Evolutionary conservation across 2,797 vertebrate species (phyloP), one percentile per base, ranked within the genome.

Genomic region (Telmatherina bonti): DNA sequence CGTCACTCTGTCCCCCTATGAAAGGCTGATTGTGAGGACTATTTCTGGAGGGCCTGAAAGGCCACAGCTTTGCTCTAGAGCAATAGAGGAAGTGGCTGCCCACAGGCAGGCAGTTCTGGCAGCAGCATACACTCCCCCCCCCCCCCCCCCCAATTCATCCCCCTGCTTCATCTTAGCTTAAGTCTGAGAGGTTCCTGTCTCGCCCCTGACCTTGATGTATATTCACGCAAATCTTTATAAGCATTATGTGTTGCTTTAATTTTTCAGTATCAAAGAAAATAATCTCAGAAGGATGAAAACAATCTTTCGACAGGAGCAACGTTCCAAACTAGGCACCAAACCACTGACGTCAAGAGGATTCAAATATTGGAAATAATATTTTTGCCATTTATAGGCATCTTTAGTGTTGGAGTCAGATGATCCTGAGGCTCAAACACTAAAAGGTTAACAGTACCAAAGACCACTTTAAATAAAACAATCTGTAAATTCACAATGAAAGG

Each of bases 11-110:
- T 80, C 73, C 79, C 78, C 79, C 71, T 56, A 85, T 91, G 82
- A 91, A 92, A 90, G 85, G 82, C 83, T 91, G 87, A 90, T 86
- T 92, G 89, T 88, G 80, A 77, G 75, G 67, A 67, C 80, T 92
- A 92, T 93, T 93, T 91, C 85, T 90, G 84, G 87, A 86, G 84
- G 78, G 83, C 57, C 82, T 81, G 74, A 75, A 82, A 79, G 83
- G 74, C 86, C 80, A 78, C 77, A 66, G 77, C 36, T 47, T 69
- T 27, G 82, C 79, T 77, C 72, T 65, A 60, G 43, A 81, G 63
- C 30, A 7, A 65, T 65, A 73, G 82, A 92, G 90, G 90, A 92
- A 91, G 91, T 89, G 87, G 86, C 82, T 76, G 85, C 66, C 91
- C 88, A 81, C 88, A 92, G 85, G 82, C 88, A 83, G 85, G 78